Conservation (phyloP, 2,888 invertebrate genomes). For the Arctia plantaginis region DNA sequence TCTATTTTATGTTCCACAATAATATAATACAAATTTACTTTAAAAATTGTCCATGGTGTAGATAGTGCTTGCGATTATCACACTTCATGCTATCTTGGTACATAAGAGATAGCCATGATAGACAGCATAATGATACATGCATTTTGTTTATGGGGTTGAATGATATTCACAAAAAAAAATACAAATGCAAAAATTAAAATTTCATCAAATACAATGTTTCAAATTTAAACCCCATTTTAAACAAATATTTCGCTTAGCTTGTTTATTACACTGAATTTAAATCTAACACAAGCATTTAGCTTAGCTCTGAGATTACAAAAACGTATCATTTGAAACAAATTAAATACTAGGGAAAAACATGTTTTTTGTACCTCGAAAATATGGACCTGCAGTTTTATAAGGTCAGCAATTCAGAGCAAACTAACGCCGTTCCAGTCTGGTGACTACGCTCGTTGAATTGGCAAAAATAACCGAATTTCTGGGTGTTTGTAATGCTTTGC, state of each 20-base stretch:
- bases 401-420: neutral
- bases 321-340: neutral
- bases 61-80: neutral
- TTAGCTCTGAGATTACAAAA: neutral
- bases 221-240: no score
- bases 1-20: neutral
- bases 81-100: neutral
- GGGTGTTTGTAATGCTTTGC: no score
- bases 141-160: neutral
- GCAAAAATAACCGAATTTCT: no score
- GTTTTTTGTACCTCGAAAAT: neutral
- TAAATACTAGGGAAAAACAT: neutral
- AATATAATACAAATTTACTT: neutral
- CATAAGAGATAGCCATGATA: neutral
- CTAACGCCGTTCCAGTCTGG: no score
- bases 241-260: no score
- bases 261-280: neutral
- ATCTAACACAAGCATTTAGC: neutral
- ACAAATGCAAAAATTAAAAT: no score
- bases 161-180: no score
- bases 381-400: neutral
- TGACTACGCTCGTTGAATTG: no score
- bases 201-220: no score
- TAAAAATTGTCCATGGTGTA: neutral
- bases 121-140: neutral